phyloP scores from a whole-genome alignment of 1,140 invertebrate genomes.

The Micrasema longulum region DNA sequence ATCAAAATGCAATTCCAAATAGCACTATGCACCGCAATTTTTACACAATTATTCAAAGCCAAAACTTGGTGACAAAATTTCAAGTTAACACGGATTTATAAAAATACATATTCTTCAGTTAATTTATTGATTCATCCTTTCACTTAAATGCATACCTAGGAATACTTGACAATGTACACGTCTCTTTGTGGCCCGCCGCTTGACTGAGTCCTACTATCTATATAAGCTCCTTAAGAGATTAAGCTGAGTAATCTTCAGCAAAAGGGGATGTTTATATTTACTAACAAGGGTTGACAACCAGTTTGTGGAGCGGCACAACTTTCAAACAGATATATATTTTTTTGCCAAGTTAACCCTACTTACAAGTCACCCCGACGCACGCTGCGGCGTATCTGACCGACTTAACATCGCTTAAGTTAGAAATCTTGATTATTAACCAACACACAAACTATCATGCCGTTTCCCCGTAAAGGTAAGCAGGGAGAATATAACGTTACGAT shows the following conservation, averaged over 20 bases:
- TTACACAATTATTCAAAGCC: too few relatives aligned
- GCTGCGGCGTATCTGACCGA: background rate
- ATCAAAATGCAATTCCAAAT: too few relatives aligned
- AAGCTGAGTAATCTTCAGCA: slow-evolving; percentile 48
- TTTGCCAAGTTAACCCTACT: slow-evolving; percentile 18
- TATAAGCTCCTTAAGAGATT: slow-evolving; percentile 53
- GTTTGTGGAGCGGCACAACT: slow-evolving; percentile 47
- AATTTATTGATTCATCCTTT: background rate
- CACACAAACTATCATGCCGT: too few relatives aligned
- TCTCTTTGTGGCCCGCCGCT: background rate
- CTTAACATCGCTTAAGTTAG: background rate
- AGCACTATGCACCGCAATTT: too few relatives aligned
- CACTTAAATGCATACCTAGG: slow-evolving; percentile 8
- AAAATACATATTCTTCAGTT: too few relatives aligned
- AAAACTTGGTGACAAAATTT: too few relatives aligned
- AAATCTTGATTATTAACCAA: slow-evolving; percentile 25
- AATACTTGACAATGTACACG: too few relatives aligned
- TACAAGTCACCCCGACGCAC: slow-evolving; percentile 4
- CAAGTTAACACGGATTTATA: too few relatives aligned
- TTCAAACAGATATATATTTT: slow-evolving; percentile 43
- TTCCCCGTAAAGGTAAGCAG: too few relatives aligned
- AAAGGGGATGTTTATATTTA: slow-evolving; percentile 53
- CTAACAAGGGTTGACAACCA: slow-evolving; percentile 48
- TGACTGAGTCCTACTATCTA: slow-evolving; percentile 25
- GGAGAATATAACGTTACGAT: too few relatives aligned